Evolutionary conservation across 92 coral and sea anemone species (phyloP).

Genomic region (Epizoanthus illoricatus): DNA sequence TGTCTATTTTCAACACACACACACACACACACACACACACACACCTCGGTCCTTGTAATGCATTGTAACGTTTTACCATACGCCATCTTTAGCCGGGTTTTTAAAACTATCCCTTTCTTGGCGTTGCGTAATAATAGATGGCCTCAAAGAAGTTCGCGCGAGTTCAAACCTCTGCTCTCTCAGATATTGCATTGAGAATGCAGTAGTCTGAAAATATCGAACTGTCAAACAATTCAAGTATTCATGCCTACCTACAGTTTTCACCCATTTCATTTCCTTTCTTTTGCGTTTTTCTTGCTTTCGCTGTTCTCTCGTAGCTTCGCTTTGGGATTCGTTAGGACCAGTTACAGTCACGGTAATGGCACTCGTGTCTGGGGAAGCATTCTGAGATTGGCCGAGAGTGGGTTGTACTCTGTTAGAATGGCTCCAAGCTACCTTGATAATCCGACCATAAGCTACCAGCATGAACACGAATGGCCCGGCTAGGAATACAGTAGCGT

Average conservation of each 20-base stretch:
- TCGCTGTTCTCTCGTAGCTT: background rate
- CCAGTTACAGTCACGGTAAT: background rate
- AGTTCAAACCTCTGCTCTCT: too few species aligned
- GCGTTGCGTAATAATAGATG: too few species aligned
- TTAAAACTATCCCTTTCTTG: too few species aligned
- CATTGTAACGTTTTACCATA: too few species aligned
- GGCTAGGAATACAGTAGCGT: slow-evolving; percentile 28
- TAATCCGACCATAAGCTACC: slow-evolving; percentile 43
- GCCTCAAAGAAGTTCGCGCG: background rate
- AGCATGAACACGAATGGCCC: slow-evolving; percentile 46
- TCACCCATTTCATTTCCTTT: slow-evolving; percentile 63
- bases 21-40: too few species aligned
- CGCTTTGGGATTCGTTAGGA: background rate
- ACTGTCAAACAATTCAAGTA: background rate
- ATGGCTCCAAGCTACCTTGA: slow-evolving; percentile 46
- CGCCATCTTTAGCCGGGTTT: too few species aligned
- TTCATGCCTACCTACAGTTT: slow-evolving; percentile 54
- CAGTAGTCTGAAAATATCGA: too few species aligned
- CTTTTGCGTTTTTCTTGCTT: slow-evolving; percentile 11
- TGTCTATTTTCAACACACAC: too few species aligned
- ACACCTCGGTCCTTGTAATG: too few species aligned
- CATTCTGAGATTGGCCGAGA: slow-evolving; percentile 24
- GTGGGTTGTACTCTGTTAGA: slow-evolving; percentile 33
- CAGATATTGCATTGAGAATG: too few species aligned
- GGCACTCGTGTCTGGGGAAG: background rate